These are phyloP conservation scores for Drosophila picticornis DNA, from an alignment of 2,888 invertebrate genomes.

Conservation along the genomic window DNA sequence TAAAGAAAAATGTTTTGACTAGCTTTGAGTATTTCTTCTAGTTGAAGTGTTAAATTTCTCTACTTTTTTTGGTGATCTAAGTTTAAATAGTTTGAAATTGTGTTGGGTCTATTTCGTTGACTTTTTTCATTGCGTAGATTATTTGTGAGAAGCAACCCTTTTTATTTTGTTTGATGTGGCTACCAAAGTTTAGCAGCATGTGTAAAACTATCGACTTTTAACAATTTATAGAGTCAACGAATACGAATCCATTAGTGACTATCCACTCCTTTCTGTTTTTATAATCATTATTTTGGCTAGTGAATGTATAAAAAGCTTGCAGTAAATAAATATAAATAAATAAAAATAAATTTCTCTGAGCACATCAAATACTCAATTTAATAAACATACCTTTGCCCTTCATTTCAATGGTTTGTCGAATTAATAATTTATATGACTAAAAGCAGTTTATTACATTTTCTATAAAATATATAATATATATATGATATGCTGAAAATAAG, in stretches of 20 bases:
- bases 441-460: background rate
- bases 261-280: background rate
- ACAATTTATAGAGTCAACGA: background rate
- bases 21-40: background rate
- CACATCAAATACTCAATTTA: background rate
- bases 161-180: background rate
- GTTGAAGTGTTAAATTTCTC: background rate
- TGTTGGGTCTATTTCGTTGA: background rate
- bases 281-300: background rate
- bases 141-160: too few relatives aligned
- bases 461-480: background rate
- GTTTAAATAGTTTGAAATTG: background rate
- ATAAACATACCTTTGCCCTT: background rate
- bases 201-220: background rate
- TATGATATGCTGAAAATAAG: background rate
- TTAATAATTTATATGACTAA: background rate
- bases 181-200: background rate
- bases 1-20: background rate
- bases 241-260: background rate
- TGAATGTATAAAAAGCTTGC: background rate
- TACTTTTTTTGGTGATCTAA: background rate
- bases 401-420: background rate
- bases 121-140: background rate
- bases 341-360: background rate
- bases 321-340: background rate